phyloP scores from a whole-genome alignment of 2,797 vertebrate genomes.

The Silurus lanzhouensis region DNA sequence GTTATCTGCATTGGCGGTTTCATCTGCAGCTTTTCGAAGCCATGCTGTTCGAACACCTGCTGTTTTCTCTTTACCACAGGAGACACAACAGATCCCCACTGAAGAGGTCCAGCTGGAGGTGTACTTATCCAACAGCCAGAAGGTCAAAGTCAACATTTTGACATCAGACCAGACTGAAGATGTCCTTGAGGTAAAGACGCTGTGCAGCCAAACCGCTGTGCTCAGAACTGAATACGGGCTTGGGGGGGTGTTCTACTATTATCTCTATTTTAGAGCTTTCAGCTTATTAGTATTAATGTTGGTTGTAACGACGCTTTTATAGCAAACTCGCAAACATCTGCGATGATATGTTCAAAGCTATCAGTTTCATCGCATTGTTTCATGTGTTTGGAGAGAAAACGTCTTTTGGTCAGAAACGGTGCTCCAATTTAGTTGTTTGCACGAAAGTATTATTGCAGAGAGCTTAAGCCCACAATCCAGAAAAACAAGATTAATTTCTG shows the following conservation, averaged over 20 bases:
- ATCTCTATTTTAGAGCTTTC: too few relatives aligned
- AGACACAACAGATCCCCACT: constrained; percentile 97
- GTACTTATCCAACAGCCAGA: constrained; percentile 92
- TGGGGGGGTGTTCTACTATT: too few relatives aligned
- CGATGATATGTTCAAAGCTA: not conserved
- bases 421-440: constrained; percentile 10
- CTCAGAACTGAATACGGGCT: not conserved
- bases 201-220: not conserved
- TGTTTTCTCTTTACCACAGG: constrained; percentile 71
- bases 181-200: constrained; percentile 85
- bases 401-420: not conserved
- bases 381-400: not conserved
- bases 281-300: not conserved
- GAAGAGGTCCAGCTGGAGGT: constrained; percentile 93
- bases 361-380: not conserved
- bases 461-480: not conserved
- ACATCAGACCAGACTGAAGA: constrained; percentile 97
- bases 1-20: not conserved
- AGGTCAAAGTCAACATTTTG: constrained; percentile 87
- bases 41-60: not conserved
- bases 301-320: not conserved
- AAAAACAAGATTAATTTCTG: constrained; percentile 23
- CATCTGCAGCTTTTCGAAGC: not conserved
- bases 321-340: not conserved
- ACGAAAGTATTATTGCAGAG: not conserved